These are phyloP conservation scores for Athripsodes cinereus DNA, from an alignment of 2,888 invertebrate genomes.

Conservation along the genomic window DNA sequence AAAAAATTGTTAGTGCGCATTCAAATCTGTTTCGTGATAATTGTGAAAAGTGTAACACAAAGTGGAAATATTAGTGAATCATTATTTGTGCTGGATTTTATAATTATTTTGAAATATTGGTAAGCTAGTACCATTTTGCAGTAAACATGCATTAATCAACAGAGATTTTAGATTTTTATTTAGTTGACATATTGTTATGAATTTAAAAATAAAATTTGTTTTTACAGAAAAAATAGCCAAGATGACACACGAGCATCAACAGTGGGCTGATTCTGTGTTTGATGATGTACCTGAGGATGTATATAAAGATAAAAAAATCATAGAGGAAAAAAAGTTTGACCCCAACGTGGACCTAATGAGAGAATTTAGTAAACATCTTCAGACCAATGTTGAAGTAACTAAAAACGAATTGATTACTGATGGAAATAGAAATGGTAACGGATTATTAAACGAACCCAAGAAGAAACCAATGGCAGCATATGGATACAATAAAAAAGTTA, in stretches of 20 bases:
- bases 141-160: too few relatives aligned
- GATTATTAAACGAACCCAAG: not conserved
- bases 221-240: not conserved
- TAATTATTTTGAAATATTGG: too few relatives aligned
- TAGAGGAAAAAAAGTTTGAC: not conserved
- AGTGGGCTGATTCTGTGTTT: not conserved
- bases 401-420: not conserved
- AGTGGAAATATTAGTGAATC: too few relatives aligned
- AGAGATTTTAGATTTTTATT: too few relatives aligned
- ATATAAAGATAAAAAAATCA: not conserved
- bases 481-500: constrained; percentile 1
- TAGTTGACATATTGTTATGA: too few relatives aligned
- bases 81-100: too few relatives aligned
- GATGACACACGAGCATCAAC: not conserved
- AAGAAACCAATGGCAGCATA: constrained; percentile 1
- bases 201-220: not conserved
- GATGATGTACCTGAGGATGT: not conserved
- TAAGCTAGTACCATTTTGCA: too few relatives aligned
- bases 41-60: too few relatives aligned
- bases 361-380: not conserved
- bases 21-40: too few relatives aligned
- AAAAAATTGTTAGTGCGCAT: too few relatives aligned
- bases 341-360: not conserved
- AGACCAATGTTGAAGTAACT: not conserved
- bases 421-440: not conserved